Base-by-base conservation (phyloP, 2,888 invertebrate genomes). In the Dynastes maya region DNA sequence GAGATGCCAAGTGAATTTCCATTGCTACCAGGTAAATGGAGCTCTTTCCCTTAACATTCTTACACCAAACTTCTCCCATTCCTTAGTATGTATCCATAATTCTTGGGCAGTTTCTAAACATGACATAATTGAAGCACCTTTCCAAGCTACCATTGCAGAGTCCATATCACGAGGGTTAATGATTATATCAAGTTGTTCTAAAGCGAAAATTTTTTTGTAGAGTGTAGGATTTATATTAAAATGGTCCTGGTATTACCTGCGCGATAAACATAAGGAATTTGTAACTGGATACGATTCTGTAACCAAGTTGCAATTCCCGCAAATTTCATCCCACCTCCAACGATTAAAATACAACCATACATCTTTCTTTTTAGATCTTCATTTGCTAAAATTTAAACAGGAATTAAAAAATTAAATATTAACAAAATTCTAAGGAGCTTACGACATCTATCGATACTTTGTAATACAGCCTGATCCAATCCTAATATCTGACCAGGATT, bases 51-150 rank as follows among this genome's bases (percentile, higher is more conserved):
- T 91, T 78, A 98, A 90, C 83, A 97, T 91, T 85, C 95, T 93
- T 1, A 97, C 92, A 0, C 97, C 97, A 87, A 91, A 93, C 82
- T 94, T 95, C 83, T 93, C 92, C 97, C 98, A 98, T 88, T 98
- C 98, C 45, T 90, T 90, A 79, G 93, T 92, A 77, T 92, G 92
- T 61, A 98, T 97, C 98, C 98, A 98, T 8, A 98, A 88, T 86
- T 98, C 98, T 81, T 96, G 95, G 0, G 97, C 96, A 0, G 97
- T 96, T 87, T 98, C 98, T 79, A 98, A 89, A 84, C 97, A 97
- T 0, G 97, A 96, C 92, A 98, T 93, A 9, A 98, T 95, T 0
- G 97, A 95, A 0, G 97, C 98, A 0, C 98, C 98, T 88, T 98
- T 98, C 98, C 98, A 98, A 0, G 95, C 92, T 0, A 96, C 95